Base-by-base conservation (phyloP, 2,797 vertebrate genomes). In the Trichosurus vulpecula region DNA sequence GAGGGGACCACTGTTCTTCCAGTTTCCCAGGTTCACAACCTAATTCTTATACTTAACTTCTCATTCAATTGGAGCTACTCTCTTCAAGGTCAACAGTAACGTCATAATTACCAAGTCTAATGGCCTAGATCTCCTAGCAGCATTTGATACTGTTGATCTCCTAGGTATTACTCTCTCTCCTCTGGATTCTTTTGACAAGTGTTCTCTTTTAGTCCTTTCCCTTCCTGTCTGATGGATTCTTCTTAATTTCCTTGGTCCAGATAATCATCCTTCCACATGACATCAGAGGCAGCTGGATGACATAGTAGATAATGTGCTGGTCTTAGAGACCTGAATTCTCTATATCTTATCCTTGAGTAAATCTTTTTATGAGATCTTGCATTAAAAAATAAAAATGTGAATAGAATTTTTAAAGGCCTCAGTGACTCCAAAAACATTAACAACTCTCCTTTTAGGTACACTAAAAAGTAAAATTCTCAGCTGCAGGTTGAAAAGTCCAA, bases 391-490 rank as follows among this genome's bases (percentile, higher is more conserved):
- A 9, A 81, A 81, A 81, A 11, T 41, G 0, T 47, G 74, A 81
- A 81, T 11, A 81, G 41, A 81, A 81, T 47, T 74, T n/a, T 41
- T 81, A 9, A 81, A 81, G 9, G 61, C n/a, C 52, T 5, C 25
- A 81, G 91, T 14, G 66, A 74, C 55, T 56, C 8, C 53, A 52
- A 81, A 51, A 93, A 92, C 96, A 92, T 93, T 74, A 92, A 91
- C 92, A 91, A 90, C n/a, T 30, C 16, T 19, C 27, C 81, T 56
- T 94, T 90, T 61, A 61, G 55, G 5, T 19, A 66, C 54, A 66
- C 31, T 94, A 19, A 66, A n/a, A n/a, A n/a, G 35, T 66, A n/a
- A 61, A 2, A 81, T 93, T 74, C 25, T 54, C 52, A 92, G 89
- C 52, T 93, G 30, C 91, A 52, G 35, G 2, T 30, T 53, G 74